Base-by-base conservation (phyloP, 2,113 vertebrate species). In the Proteles cristata region DNA sequence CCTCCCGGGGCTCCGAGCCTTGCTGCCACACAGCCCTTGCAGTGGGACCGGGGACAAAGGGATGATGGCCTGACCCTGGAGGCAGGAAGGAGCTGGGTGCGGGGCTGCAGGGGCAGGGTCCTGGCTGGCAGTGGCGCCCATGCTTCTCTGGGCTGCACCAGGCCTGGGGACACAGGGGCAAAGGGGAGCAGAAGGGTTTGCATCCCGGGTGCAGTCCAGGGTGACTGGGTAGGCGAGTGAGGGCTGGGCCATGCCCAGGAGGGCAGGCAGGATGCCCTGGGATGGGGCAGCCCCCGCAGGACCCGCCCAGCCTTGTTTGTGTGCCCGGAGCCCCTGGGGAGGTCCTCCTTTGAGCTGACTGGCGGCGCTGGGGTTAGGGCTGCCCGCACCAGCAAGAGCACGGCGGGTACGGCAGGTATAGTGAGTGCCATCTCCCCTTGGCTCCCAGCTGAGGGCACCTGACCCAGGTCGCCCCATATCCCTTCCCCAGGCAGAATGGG, bases 111-210 rank as follows among this genome's bases (percentile, higher is more conserved):
- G 63, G 73, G 0, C 43, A 16, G 58, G 16, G 2, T 9, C 31
- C 15, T 0, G 21, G 31, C 19, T 6, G 1, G 0, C 1, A 8
- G 77, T 2, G 53, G 39, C 1, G 0, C 4, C 0, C 0, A 14
- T 63, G 31, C 10, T 48, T 71, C 63, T 35, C 69, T 2, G 11
- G 23, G 19, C 10, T 9, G 6, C 31, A 15, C 7, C 39, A 48
- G 43, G 25, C 35, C 58, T 55, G 53, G 53, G 53, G 53, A 55
- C 53, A 9, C 33, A 53, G 58, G 68, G 9, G 26, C 14, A 16
- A 4, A 66, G 28, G 10, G 28, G 63, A 66, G 11, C 63, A 31
- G 1, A 16, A 39, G 50, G 55, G 3, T 5, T 15, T 8, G 26
- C 8, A 0, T 61, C 26, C 33, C 6, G 8, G 48, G 77, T 84